Conservation (phyloP, 2,797 vertebrate genomes). For the Acipenser oxyrinchus region DNA sequence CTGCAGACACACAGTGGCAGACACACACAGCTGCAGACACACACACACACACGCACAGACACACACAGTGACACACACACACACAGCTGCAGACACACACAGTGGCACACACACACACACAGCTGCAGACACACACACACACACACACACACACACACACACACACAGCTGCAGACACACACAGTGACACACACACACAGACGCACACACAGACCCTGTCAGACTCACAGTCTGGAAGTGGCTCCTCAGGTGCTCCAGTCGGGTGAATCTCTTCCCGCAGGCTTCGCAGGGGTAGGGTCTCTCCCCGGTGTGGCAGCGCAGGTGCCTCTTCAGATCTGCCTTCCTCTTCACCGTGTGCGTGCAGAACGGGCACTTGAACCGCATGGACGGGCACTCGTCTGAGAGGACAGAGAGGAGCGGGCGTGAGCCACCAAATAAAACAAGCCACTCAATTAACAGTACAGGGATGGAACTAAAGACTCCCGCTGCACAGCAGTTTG, state of each 20-base stretch:
- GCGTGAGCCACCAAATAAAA: neutral
- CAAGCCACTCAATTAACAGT: neutral
- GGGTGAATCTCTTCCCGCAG: conserved; percentile 90
- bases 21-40: too few relatives aligned
- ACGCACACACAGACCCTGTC: neutral
- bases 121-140: too few relatives aligned
- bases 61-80: too few relatives aligned
- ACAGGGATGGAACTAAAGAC: too few relatives aligned
- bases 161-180: too few relatives aligned
- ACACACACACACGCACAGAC: too few relatives aligned
- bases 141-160: neutral
- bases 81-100: too few relatives aligned
- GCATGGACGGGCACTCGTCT: conserved; percentile 83
- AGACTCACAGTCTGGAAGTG: conserved; percentile 85
- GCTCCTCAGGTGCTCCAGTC: conserved; percentile 91
- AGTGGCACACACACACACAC: too few relatives aligned
- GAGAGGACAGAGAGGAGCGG: conserved; percentile 26
- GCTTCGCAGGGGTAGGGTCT: conserved; percentile 92
- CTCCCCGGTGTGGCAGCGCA: conserved; percentile 92
- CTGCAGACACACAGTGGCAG: too few relatives aligned
- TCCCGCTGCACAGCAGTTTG: too few relatives aligned
- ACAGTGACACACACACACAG: neutral
- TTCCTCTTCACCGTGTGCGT: conserved; percentile 95
- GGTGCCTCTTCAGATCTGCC: conserved; percentile 90
- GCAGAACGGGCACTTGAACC: conserved; percentile 94